Evolutionary conservation across 2,113 vertebrate species (phyloP).

Genomic region (Muscicapa adusta): DNA sequence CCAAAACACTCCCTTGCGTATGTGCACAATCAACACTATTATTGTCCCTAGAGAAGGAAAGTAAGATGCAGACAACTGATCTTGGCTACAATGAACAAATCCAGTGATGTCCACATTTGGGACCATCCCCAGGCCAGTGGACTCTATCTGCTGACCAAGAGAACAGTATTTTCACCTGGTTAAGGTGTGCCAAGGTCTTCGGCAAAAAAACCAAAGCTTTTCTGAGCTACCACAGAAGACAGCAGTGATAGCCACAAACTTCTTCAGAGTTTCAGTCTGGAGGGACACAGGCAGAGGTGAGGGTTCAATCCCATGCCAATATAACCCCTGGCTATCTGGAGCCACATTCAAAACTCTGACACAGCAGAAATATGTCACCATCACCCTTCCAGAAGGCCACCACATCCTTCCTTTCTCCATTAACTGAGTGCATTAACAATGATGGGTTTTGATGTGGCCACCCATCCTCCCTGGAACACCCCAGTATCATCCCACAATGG

Average conservation of each 20-base stretch:
- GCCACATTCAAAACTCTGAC: accelerated
- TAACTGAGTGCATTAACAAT: accelerated
- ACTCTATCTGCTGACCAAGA: not conserved
- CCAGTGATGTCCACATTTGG: accelerated
- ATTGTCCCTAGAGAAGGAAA: not conserved
- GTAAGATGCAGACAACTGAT: not conserved
- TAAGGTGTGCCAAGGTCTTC: not conserved
- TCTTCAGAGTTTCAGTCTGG: not conserved
- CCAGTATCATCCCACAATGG: accelerated
- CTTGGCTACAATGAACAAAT: not conserved
- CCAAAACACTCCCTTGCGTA: not conserved
- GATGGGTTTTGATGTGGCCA: not conserved
- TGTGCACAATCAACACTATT: accelerated
- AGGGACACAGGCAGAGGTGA: not conserved
- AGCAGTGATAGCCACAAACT: not conserved
- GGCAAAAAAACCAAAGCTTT: not conserved
- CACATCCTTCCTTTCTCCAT: no score
- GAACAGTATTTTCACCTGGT: not conserved
- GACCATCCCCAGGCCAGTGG: accelerated
- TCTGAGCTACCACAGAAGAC: not conserved
- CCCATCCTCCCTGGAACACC: not conserved
- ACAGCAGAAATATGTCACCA: not conserved
- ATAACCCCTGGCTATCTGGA: accelerated
- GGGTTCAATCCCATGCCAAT: not conserved
- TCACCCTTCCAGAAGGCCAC: not conserved